Base-by-base conservation (phyloP, 2,113 vertebrate genomes). In the Carlito syrichta region DNA sequence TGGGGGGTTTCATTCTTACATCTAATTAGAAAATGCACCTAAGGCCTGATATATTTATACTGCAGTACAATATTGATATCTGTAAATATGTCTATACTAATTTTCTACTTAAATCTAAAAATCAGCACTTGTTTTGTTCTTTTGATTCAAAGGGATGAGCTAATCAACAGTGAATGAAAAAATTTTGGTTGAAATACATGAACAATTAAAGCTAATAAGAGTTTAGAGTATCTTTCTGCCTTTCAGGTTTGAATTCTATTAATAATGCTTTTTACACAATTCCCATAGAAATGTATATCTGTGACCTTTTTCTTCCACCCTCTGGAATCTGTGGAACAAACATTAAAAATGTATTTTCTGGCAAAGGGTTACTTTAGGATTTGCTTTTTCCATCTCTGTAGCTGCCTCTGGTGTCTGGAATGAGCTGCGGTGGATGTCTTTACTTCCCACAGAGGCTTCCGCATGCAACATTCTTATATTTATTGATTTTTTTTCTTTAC, bases 41-140 rank as follows among this genome's bases (percentile, higher is more conserved):
- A 43, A 88, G 32, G 54, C n/a, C 45, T 58, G 54, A 27, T 43
- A 3, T 45, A 30, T 68, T 84, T 79, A 63, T 62, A 45, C 17
- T 68, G 8, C 78, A 89, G 12, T 43, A 1, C 13, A 74, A 40
- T 52, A n/a, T 60, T 89, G 60, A 56, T 62, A 69, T 71, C 17
- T 88, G 22, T 58, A 84, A 14, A 35, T 63, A 45, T n/a, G 3
- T 69, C 94, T 86, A 50, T 48, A 6, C 8, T 71, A 17, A 68
- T 86, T 94, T 43, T 94, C 43, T 73, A 23, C n/a, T n/a, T 84
- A 54, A 81, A 40, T 97, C n/a, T 60, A 79, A 66, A 63, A 90
- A 30, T 71, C n/a, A 35, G 27, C 48, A 89, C 19, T 43, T 48
- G 71, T 86, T 91, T 35, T 16, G 8, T 27, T 2, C 12, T 62